Evolutionary conservation across 2,113 vertebrate species (phyloP).

Genomic region (Hypomesus transpacificus): DNA sequence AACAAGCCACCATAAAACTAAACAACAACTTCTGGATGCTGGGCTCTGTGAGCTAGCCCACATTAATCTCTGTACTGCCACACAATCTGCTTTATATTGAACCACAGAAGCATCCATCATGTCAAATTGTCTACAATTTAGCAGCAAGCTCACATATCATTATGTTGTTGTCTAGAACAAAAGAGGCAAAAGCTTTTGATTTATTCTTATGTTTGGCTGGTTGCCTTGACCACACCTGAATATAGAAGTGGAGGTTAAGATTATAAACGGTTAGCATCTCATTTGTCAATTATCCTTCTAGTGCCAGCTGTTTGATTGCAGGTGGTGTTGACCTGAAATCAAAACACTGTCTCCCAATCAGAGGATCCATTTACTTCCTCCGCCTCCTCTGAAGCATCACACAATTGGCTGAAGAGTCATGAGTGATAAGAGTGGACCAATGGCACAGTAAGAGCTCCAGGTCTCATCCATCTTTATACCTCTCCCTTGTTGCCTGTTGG

Average conservation of each 20-base stretch:
- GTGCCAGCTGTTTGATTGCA: conserved; percentile 34
- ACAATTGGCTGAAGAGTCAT: neutral
- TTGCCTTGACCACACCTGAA: conserved; percentile 44
- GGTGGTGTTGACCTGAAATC: conserved; percentile 4
- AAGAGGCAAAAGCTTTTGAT: neutral
- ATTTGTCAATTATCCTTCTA: conserved; percentile 31
- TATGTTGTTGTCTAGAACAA: neutral
- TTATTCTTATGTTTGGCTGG: conserved; percentile 32
- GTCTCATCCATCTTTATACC: conserved; percentile 29
- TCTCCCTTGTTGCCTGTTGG: conserved; percentile 36
- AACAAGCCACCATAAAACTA: conserved; percentile 48
- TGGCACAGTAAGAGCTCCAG: neutral
- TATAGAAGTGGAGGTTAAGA: conserved; percentile 55
- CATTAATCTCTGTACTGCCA: neutral
- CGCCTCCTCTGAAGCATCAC: neutral
- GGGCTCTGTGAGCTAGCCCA: neutral
- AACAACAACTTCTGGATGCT: conserved; percentile 31
- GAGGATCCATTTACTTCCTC: conserved; percentile 13
- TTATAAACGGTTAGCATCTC: conserved; percentile 43
- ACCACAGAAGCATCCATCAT: neutral
- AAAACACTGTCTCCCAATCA: conserved; percentile 20
- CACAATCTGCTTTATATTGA: conserved; percentile 24
- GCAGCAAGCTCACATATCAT: neutral
- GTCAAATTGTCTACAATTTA: neutral
- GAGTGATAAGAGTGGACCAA: conserved; percentile 17